A percentile compares a stretch with the other conserved stretches of the same genome.
These are phyloP conservation scores for Cheilosia grossa DNA, from an alignment of 2,888 invertebrate species.

Conservation along the genomic window DNA sequence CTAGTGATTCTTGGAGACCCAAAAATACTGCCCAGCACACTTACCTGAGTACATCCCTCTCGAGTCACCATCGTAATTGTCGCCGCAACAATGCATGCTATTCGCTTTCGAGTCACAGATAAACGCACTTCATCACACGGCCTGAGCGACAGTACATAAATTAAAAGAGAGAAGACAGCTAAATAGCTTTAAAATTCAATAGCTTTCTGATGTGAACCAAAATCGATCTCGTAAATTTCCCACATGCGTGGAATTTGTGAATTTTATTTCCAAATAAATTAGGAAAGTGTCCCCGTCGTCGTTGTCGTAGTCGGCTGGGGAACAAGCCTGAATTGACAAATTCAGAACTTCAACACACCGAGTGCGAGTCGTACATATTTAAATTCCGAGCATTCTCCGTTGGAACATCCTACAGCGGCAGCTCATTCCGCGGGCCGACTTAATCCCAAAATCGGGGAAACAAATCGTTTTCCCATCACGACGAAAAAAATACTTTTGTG, in stretches of 20 bases:
- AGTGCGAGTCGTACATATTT: slow-evolving; percentile 38
- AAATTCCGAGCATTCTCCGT: slow-evolving; percentile 66
- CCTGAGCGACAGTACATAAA: slow-evolving; percentile 62
- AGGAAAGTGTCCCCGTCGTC: slow-evolving; percentile 46
- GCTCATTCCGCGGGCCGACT: slow-evolving; percentile 59
- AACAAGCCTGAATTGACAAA: slow-evolving; percentile 64
- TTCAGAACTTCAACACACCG: slow-evolving; percentile 30
- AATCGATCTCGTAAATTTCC: slow-evolving; percentile 75
- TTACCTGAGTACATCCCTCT: neutral
- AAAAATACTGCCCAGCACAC: neutral
- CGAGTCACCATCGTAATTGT: slow-evolving; percentile 20
- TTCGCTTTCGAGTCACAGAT: slow-evolving; percentile 62
- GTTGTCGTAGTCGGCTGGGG: neutral
- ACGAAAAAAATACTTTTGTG: slow-evolving; percentile 30
- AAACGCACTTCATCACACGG: slow-evolving; percentile 69
- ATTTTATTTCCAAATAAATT: slow-evolving; percentile 66
- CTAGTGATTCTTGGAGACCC: neutral
- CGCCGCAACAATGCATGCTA: slow-evolving; percentile 30
- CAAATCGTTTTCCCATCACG: slow-evolving; percentile 59
- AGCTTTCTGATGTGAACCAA: slow-evolving; percentile 69
- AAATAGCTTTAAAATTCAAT: slow-evolving; percentile 69
- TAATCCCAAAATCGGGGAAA: slow-evolving; percentile 68
- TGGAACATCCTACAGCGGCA: slow-evolving; percentile 36
- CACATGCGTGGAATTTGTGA: slow-evolving; percentile 69
- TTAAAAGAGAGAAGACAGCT: slow-evolving; percentile 50